Conservation (phyloP, 2,113 vertebrate genomes). For the Circaetus gallicus region DNA sequence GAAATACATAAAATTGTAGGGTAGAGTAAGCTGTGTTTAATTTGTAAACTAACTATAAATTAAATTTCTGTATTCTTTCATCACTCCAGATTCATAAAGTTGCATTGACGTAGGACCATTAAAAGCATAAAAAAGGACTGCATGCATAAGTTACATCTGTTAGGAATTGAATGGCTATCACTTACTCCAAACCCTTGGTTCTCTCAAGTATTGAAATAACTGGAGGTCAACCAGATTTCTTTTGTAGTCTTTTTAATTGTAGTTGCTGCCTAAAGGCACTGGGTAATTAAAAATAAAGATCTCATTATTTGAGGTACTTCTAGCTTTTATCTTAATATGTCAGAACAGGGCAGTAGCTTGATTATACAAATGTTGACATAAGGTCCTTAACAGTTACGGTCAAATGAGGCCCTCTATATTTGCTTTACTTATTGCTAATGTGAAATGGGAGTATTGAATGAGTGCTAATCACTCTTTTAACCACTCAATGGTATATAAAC, state of each 20-base stretch:
- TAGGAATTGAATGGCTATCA: not conserved
- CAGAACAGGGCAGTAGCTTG: not conserved
- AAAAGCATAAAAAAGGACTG: not conserved
- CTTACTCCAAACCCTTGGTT: not conserved
- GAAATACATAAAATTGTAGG: not conserved
- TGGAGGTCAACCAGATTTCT: not conserved
- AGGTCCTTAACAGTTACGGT: not conserved
- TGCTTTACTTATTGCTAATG: not conserved
- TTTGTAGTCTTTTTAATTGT: not conserved
- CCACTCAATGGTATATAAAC: not conserved
- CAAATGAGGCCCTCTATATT: not conserved
- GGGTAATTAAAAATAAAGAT: slow-evolving; percentile 27
- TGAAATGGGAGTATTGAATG: not conserved
- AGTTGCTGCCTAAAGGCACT: slow-evolving; percentile 21
- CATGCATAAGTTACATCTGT: not conserved
- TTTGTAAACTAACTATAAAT: not conserved
- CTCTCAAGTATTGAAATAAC: not conserved
- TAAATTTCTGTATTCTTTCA: not conserved
- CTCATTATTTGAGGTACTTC: slow-evolving; percentile 23
- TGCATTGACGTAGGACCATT: not conserved
- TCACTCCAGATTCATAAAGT: not conserved
- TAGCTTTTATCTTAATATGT: slow-evolving; percentile 9
- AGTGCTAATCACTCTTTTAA: not conserved
- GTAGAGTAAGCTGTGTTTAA: not conserved
- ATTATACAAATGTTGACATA: slow-evolving; percentile 8